Percentiles rank a stretch among this genome's conserved stretches.
These are phyloP conservation scores for Apamea sordens DNA, from an alignment of 2,888 invertebrate genomes.

Conservation along the genomic window DNA sequence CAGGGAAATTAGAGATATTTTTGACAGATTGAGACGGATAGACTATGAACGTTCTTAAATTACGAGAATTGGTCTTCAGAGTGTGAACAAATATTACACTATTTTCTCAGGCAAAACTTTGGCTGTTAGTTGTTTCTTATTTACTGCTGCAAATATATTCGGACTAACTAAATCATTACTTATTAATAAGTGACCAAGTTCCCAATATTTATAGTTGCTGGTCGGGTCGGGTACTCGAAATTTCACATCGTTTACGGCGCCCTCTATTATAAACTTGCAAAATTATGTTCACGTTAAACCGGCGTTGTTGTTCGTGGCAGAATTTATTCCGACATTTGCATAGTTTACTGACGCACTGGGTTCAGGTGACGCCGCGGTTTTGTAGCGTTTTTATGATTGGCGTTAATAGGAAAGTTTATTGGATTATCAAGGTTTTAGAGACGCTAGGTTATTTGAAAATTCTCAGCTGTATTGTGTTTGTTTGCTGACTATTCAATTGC, in stretches of 20 bases:
- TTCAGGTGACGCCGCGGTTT: not conserved
- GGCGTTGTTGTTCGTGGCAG: constrained; percentile 12
- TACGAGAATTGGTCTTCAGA: too few relatives aligned
- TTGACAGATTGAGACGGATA: too few relatives aligned
- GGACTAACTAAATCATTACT: constrained; percentile 21
- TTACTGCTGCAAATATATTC: not conserved
- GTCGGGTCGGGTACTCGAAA: constrained; percentile 8
- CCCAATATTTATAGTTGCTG: constrained; percentile 31
- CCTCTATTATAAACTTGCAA: constrained; percentile 54
- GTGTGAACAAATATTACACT: not conserved
- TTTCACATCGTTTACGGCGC: constrained; percentile 29
- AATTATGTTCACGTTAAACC: constrained; percentile 49
- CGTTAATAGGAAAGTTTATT: constrained; percentile 6
- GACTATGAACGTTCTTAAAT: too few relatives aligned
- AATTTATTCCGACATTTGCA: constrained; percentile 50
- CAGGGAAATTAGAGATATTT: too few relatives aligned
- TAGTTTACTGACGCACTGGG: constrained; percentile 34
- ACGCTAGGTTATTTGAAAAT: not conserved
- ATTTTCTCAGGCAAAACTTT: not conserved
- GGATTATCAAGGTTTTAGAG: not conserved
- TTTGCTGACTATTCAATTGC: too few relatives aligned
- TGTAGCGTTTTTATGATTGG: constrained; percentile 22
- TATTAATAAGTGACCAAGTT: constrained; percentile 30
- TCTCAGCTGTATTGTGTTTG: not conserved
- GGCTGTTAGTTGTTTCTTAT: not conserved